These are phyloP conservation scores for Cryptotermes secundus DNA, from an alignment of 1,140 invertebrate genomes.

Conservation along the genomic window DNA sequence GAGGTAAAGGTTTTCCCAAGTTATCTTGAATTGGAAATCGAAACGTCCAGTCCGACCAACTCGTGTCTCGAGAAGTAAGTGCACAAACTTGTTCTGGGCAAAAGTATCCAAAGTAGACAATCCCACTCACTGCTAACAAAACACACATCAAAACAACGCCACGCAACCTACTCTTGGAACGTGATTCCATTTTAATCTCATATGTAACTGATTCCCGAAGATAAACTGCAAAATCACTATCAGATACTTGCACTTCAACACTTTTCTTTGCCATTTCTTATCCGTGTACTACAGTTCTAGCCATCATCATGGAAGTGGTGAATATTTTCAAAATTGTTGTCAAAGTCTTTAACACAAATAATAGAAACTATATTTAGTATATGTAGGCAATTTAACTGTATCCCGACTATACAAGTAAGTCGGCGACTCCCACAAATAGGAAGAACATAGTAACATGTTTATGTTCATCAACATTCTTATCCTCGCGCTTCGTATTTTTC, in stretches of 20 bases:
- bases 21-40: constrained; percentile 51
- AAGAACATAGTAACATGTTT: neutral
- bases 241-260: constrained; percentile 70
- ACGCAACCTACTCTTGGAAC: constrained; percentile 61
- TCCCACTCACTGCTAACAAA: constrained; percentile 73
- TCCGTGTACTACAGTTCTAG: neutral
- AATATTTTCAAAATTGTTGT: neutral
- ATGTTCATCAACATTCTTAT: neutral
- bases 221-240: constrained; percentile 70
- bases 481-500: neutral
- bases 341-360: neutral
- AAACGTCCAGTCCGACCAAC: constrained; percentile 46
- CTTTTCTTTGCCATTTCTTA: constrained; percentile 54
- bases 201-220: constrained; percentile 60
- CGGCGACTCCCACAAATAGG: neutral
- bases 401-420: neutral
- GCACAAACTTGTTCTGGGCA: constrained; percentile 84
- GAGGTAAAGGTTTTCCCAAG: constrained; percentile 55
- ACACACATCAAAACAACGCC: constrained; percentile 76
- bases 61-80: constrained; percentile 62
- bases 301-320: neutral
- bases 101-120: constrained; percentile 84
- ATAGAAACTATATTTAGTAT: neutral
- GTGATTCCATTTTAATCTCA: constrained; percentile 76
- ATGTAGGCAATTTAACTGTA: neutral